These are phyloP conservation scores for Gerris buenoi DNA, from an alignment of 1,140 invertebrate genomes.

Conservation along the genomic window DNA sequence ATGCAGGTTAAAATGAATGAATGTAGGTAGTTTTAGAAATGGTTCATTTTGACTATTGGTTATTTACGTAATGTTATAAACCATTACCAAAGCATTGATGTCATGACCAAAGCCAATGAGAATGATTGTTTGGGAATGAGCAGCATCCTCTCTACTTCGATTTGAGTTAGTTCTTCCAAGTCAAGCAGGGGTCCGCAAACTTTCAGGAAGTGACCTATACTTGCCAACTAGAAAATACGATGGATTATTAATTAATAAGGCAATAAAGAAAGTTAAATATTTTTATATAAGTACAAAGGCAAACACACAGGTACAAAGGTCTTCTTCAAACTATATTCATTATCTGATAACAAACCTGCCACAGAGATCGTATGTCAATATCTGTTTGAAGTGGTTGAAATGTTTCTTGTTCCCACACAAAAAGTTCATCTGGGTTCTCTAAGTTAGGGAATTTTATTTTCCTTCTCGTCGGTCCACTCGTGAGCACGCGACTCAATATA, in stretches of 20 bases:
- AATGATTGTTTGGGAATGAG: slow-evolving; percentile 33
- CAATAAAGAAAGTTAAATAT: too few relatives aligned
- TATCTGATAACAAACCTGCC: too few relatives aligned
- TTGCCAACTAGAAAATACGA: slow-evolving; percentile 19
- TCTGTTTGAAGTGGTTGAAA: not conserved
- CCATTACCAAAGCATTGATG: slow-evolving; percentile 32
- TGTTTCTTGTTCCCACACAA: slow-evolving; percentile 2
- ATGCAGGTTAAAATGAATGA: too few relatives aligned
- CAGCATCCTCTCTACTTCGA: slow-evolving; percentile 36
- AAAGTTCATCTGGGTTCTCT: not conserved
- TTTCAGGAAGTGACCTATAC: slow-evolving; percentile 36
- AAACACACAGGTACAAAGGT: too few relatives aligned
- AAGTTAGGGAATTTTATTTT: not conserved
- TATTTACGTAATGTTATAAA: too few relatives aligned
- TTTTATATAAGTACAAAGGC: too few relatives aligned
- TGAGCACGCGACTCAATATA: not conserved
- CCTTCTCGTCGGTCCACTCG: not conserved
- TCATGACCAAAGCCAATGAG: slow-evolving; percentile 34
- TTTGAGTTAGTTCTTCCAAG: slow-evolving; percentile 29
- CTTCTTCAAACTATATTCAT: too few relatives aligned
- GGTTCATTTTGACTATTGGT: too few relatives aligned
- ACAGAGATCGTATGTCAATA: not conserved
- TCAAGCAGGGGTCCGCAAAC: slow-evolving; percentile 32
- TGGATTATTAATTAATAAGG: not conserved
- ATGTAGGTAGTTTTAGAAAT: too few relatives aligned